These are phyloP conservation scores for Nomada fabriciana DNA, from an alignment of 2,888 invertebrate species.

Conservation along the genomic window DNA sequence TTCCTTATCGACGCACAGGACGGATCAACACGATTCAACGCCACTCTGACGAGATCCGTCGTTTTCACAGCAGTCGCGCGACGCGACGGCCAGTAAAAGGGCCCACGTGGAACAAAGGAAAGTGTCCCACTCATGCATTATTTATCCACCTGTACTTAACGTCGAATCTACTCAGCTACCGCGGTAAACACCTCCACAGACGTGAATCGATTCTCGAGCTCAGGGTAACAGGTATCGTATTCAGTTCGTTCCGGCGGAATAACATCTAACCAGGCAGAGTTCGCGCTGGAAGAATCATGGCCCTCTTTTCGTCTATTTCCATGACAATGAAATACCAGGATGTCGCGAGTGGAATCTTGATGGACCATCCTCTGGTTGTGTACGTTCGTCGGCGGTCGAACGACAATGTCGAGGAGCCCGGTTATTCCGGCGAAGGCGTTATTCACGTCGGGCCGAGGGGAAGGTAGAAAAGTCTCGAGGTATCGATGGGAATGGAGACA, in stretches of 20 bases:
- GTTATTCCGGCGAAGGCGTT: slow-evolving; percentile 41
- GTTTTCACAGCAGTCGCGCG: slow-evolving; percentile 24
- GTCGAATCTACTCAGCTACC: slow-evolving; percentile 12
- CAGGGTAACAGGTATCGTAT: not conserved
- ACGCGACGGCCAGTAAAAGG: slow-evolving; percentile 11
- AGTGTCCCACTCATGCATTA: slow-evolving; percentile 42
- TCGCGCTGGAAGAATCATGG: slow-evolving; percentile 13
- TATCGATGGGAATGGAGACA: slow-evolving; percentile 17
- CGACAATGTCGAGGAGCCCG: slow-evolving; percentile 56
- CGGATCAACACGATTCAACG: slow-evolving; percentile 12
- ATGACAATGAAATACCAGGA: slow-evolving; percentile 66
- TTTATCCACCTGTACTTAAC: slow-evolving; percentile 41
- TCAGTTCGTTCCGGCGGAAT: slow-evolving; percentile 2
- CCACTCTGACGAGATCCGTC: slow-evolving; percentile 22
- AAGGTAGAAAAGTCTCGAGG: not conserved
- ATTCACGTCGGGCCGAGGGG: not conserved
- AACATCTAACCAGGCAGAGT: not conserved
- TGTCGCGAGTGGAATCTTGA: slow-evolving; percentile 62
- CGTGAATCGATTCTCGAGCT: slow-evolving; percentile 16
- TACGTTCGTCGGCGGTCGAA: slow-evolving; percentile 48
- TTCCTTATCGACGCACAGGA: not conserved
- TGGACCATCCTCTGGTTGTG: slow-evolving; percentile 64
- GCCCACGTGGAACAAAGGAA: slow-evolving; percentile 13
- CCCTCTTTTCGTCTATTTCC: slow-evolving; percentile 55
- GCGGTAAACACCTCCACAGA: slow-evolving; percentile 1